Base-by-base conservation (phyloP, 53 echinoderm and acorn worm species). In the Apostichopus leukothele region DNA sequence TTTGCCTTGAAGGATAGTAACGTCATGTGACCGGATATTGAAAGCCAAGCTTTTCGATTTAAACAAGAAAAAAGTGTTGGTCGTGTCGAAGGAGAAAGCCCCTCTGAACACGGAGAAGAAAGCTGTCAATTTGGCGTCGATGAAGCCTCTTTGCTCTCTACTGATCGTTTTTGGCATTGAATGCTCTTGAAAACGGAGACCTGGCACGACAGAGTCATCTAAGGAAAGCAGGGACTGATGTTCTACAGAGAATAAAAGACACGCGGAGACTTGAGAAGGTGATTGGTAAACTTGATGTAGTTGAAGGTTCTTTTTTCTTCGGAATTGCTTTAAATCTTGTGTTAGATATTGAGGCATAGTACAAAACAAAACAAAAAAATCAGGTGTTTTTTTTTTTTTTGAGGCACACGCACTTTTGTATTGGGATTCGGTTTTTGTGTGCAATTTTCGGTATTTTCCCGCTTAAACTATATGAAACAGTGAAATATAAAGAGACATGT, bases 11-110 rank as follows among this genome's bases (percentile, higher is more conserved):
- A 7, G 57, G 57, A 57, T 7, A 71, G 20, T 71, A 19, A 18
- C 71, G 71, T 71, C 71, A 71, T 71, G 20, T 16, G 71, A 71
- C 71, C 71, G 71, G 71, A 71, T 71, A 71, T 71, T 19, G 16
- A 18, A 71, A 71, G 71, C 18, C 71, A 71, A 19, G 71, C 71
- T 71, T 71, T 19, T 71, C 20, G 71, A 71, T 19, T 71, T 71
- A 71, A 71, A 71, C 39, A 39, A 39, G 0, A 39, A 39, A 39
- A 39, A 19, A 71, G 16, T 71, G 71, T 71, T 71, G 16, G 18
- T n/a, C 71, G 71, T 19, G 71, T 71, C 18, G 20, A 19, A 18
- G 71, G 71, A 71, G 18, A 71, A 6, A 18, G 71, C 39, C 39
- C 39, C 39, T 39, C 39, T 39, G 20, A n/a, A 19, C 18, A 19